Evolutionary conservation across 2,113 vertebrate genomes (phyloP).

Genomic region (Felis chaus): DNA sequence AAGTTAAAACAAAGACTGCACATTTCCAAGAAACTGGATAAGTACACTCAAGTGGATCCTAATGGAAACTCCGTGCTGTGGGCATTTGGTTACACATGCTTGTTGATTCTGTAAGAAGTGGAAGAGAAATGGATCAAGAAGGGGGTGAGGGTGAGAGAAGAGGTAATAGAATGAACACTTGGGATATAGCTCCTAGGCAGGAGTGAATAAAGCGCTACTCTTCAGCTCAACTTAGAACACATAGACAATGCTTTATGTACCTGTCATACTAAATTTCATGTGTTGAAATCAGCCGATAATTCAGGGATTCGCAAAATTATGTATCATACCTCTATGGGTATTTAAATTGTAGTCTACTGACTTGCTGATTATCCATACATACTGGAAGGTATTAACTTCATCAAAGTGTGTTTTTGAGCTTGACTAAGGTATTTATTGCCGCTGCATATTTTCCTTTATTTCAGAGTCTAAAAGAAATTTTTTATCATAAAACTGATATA

Average conservation of each 20-base stretch:
- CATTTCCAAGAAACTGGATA: slow-evolving; percentile 44
- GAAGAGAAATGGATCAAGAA: background rate
- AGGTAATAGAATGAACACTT: background rate
- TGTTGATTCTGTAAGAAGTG: background rate
- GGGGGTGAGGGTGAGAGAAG: background rate
- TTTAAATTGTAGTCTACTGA: slow-evolving; percentile 17
- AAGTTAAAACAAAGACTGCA: slow-evolving; percentile 67
- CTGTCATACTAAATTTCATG: background rate
- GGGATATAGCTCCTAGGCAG: background rate
- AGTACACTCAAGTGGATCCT: slow-evolving; percentile 19
- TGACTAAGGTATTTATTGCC: background rate
- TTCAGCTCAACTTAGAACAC: background rate
- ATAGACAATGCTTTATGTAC: background rate
- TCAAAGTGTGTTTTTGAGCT: slow-evolving; percentile 21
- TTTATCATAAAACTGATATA: background rate
- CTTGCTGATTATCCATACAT: slow-evolving; percentile 17
- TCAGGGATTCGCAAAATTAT: background rate
- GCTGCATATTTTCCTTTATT: slow-evolving; percentile 6
- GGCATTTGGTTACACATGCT: background rate
- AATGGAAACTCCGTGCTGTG: background rate
- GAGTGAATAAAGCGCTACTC: background rate
- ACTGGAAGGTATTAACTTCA: background rate
- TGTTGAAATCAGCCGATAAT: background rate
- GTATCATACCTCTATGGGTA: background rate
- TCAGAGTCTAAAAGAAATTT: background rate